phyloP scores from a whole-genome alignment of 2,888 invertebrate species.

The Agrochola lychnidis region DNA sequence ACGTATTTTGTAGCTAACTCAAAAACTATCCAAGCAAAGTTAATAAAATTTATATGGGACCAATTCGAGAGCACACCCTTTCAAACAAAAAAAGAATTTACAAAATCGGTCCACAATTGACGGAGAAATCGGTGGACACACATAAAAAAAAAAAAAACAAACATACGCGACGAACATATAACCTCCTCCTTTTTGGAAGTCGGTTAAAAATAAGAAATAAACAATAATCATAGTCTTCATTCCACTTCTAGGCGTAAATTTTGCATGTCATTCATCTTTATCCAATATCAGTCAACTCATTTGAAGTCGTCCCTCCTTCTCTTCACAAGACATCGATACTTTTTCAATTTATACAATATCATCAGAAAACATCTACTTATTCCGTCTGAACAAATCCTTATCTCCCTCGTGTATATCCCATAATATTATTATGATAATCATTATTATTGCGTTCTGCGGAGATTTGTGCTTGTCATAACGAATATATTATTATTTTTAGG shows the following conservation, averaged over 20 bases:
- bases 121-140: no score
- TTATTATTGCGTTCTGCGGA: conserved; percentile 23
- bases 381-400: conserved; percentile 30
- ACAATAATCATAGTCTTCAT: background rate
- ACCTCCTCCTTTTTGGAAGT: no score
- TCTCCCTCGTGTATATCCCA: background rate
- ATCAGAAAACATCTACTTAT: background rate
- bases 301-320: background rate
- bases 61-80: no score
- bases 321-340: no score
- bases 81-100: no score
- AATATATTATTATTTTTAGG: conserved; percentile 16
- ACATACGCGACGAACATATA: no score
- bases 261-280: background rate
- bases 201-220: no score
- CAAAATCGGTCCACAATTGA: no score
- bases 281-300: background rate
- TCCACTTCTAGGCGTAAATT: background rate
- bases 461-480: conserved; percentile 36
- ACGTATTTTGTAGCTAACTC: no score
- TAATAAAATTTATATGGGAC: no score
- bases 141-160: no score
- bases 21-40: no score
- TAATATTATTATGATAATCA: conserved; percentile 50
- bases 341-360: conserved; percentile 1